Percentiles rank a stretch among this genome's conserved stretches.
Evolutionary conservation across 2,797 vertebrate genomes (phyloP).

Genomic region (Arrhamphus sclerolepis): DNA sequence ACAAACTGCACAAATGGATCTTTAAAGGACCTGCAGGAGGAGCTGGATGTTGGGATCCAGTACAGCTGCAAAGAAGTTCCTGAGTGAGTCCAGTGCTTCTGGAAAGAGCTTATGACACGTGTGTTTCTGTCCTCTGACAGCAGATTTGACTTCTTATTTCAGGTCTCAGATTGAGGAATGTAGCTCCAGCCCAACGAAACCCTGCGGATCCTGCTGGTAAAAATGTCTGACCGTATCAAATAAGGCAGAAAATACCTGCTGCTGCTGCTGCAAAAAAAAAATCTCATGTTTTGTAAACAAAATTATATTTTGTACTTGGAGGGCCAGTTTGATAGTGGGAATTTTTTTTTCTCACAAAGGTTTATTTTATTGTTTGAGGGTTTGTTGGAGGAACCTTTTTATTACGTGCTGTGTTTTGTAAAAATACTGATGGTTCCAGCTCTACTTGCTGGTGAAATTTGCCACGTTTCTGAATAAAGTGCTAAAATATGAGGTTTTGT

Average conservation of each 20-base stretch:
- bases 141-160: background rate
- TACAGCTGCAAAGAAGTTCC: conserved; percentile 68
- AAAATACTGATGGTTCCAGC: background rate
- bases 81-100: conserved; percentile 57
- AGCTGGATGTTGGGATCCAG: conserved; percentile 49
- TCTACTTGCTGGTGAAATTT: background rate
- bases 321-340: conserved; percentile 15
- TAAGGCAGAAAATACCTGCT: background rate
- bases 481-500: background rate
- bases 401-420: background rate
- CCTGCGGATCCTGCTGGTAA: conserved; percentile 72
- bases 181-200: conserved; percentile 14
- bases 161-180: conserved; percentile 64
- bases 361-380: background rate
- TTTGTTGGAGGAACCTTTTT: background rate
- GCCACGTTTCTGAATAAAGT: conserved; percentile 22
- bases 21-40: conserved; percentile 49
- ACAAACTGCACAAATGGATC: conserved; percentile 68
- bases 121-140: background rate
- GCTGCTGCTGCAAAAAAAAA: background rate
- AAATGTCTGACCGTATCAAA: conserved; percentile 27
- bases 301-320: background rate
- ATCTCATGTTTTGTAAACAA: background rate
- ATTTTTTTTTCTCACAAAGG: no score
- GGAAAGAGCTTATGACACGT: fast-evolving